These are phyloP conservation scores for Catalaphyllia jardinei DNA, from an alignment of 64 coral and sea anemone species.

Conservation along the genomic window DNA sequence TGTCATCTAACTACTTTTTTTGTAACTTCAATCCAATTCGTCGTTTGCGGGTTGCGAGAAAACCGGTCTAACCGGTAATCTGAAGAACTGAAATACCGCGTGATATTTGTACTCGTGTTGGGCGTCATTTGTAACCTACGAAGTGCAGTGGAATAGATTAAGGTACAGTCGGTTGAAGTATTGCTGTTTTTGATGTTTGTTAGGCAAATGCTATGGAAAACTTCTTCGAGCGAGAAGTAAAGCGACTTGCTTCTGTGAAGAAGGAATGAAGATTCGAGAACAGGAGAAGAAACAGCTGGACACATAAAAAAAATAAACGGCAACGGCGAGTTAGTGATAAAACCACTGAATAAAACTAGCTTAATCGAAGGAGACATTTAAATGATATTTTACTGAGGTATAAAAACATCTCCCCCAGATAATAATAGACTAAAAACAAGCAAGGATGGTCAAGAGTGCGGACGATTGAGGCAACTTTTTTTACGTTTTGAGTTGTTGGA, in stretches of 20 bases:
- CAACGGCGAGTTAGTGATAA: constrained; percentile 65
- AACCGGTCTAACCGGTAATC: no score
- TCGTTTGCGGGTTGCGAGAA: no score
- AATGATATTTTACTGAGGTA: background rate
- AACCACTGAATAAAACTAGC: no score
- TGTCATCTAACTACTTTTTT: no score
- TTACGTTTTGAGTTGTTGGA: no score
- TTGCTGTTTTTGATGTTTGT: background rate
- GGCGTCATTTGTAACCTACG: no score
- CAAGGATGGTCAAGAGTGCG: background rate
- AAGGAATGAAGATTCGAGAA: constrained; percentile 85
- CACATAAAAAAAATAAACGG: constrained; percentile 35
- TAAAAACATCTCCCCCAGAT: background rate
- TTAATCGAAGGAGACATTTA: no score
- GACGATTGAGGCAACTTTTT: no score
- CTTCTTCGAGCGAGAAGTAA: constrained; percentile 97
- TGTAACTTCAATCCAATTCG: no score
- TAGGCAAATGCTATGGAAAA: constrained; percentile 94
- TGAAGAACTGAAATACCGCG: no score
- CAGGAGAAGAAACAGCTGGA: constrained; percentile 79
- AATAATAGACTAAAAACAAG: background rate
- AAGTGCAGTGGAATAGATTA: no score
- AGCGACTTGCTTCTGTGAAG: constrained; percentile 89
- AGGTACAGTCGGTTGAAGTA: background rate
- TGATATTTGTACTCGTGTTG: no score